Percentiles rank a stretch among this genome's conserved stretches.
phyloP scores from a whole-genome alignment of 1,140 invertebrate genomes.

The Pygmarrhopalites habei region DNA sequence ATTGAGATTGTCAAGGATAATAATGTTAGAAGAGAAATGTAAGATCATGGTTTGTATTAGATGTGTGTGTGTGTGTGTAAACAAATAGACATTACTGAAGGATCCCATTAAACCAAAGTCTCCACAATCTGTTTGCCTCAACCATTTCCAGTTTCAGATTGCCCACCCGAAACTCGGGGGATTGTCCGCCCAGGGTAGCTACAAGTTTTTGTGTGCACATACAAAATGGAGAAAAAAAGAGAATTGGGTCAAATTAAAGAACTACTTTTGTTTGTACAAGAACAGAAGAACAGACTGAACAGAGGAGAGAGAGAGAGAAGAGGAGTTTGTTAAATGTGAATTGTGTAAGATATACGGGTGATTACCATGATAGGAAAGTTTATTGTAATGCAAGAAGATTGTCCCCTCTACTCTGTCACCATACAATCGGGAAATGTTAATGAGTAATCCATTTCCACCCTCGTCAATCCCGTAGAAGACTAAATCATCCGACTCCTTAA shows the following conservation, averaged over 20 bases:
- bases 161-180: slow-evolving; percentile 24
- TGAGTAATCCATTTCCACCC: slow-evolving; percentile 13
- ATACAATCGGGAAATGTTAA: slow-evolving; percentile 7
- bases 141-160: slow-evolving; percentile 51
- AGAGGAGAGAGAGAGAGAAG: background rate
- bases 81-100: too few species aligned
- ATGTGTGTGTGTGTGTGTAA: too few species aligned
- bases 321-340: background rate
- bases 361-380: slow-evolving; percentile 15
- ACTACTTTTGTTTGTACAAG: background rate
- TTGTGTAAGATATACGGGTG: background rate
- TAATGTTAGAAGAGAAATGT: background rate
- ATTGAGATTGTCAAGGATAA: background rate
- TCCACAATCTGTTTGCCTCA: slow-evolving; percentile 49
- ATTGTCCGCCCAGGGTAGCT: background rate
- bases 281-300: background rate
- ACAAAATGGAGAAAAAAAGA: background rate
- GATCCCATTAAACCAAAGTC: slow-evolving; percentile 55
- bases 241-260: background rate
- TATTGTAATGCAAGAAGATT: slow-evolving; percentile 7
- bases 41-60: too few species aligned
- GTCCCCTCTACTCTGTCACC: background rate
- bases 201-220: background rate
- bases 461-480: slow-evolving; percentile 28
- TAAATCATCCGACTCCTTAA: slow-evolving; percentile 17